Base-by-base conservation (phyloP, 2,797 vertebrate species). In the Podarcis siculus region DNA sequence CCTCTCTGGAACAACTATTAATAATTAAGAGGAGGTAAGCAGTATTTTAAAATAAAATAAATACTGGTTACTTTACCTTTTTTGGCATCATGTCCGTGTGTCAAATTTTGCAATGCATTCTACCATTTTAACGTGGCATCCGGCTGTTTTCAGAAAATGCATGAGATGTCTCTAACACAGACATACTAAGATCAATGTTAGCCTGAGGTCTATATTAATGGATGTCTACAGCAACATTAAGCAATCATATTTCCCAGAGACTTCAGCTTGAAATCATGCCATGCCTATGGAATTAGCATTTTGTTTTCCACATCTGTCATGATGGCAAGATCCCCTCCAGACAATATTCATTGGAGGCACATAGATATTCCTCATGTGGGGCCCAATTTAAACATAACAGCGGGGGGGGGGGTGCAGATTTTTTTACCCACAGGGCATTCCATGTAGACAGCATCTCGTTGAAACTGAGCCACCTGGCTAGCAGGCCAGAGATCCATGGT, bases 181-280 rank as follows among this genome's bases (percentile, higher is more conserved):
- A 64, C 61, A 86, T 1, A 0, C n/a, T 49, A 4, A 79, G 27
- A 67, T 91, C 23, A 90, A 92, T 88, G 67, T 42, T 78, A 90
- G 17, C 87, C 71, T 35, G 86, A 88, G 58, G 10, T 45, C 73
- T 84, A 4, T 8, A 49, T 13, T 55, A 86, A 87, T 87, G 1
- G 23, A 86, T 37, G 58, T 89, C 66, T 92, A 5, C 15, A 91
- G 12, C 37, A 2, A 0, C 83, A 9, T 45, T 21, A 66, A 91
- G 49, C 66, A 91, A 30, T n/a, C 2, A 92, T 86, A 32, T n/a
- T 66, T 61, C 13, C 35, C 67, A 87, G 0, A 0, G 82, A 21
- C 86, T 89, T 89, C 77, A 92, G 85, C 83, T 90, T 55, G 79
- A 69, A 17, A 76, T 37, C 25, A 85, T 76, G 91, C 15, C 30